Conservation (phyloP, 2,113 vertebrate genomes). For the Leptosomus discolor region DNA sequence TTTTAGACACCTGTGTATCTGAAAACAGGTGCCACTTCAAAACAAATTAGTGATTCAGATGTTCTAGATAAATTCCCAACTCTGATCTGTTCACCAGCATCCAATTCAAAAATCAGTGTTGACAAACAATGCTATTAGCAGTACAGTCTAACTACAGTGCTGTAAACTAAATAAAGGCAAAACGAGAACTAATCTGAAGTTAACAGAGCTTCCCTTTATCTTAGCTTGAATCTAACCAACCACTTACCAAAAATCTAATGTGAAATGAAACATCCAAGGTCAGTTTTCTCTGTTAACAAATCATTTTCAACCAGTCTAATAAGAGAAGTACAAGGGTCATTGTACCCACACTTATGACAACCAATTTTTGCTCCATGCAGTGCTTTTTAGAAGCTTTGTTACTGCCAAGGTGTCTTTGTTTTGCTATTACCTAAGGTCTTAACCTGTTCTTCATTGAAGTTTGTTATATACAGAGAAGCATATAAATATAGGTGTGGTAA, state of each 20-base stretch:
- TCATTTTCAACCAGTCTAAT: background rate
- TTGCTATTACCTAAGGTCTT: background rate
- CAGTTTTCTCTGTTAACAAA: background rate
- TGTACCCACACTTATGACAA: background rate
- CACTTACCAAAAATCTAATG: background rate
- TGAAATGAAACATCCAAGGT: background rate
- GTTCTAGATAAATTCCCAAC: background rate
- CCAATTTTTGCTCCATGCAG: background rate
- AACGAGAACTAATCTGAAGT: background rate
- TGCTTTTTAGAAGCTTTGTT: background rate
- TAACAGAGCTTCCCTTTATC: background rate
- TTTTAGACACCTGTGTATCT: background rate
- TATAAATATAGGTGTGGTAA: rapidly evolving
- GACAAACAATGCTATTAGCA: background rate
- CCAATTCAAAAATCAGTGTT: background rate
- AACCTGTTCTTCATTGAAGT: background rate
- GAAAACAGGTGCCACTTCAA: background rate
- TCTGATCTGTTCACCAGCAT: background rate
- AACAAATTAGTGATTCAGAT: background rate
- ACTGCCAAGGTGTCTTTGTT: background rate
- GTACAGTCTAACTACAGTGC: background rate
- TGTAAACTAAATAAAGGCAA: background rate
- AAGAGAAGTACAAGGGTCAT: background rate
- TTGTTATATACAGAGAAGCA: background rate
- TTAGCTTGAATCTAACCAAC: background rate